These are phyloP conservation scores for Dryomyza anilis DNA, from an alignment of 2,888 invertebrate genomes.

Conservation along the genomic window DNA sequence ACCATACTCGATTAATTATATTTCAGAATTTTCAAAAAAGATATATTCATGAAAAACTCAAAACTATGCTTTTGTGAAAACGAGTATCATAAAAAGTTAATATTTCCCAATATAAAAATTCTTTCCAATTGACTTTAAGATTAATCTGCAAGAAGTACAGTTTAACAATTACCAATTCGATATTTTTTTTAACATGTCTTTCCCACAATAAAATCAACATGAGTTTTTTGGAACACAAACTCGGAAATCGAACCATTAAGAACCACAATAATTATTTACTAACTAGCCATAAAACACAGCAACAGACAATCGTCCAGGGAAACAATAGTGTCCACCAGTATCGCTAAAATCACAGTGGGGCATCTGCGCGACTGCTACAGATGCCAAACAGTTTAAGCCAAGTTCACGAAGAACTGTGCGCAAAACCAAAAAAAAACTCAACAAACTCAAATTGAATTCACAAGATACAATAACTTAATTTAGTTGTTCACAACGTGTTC, in stretches of 20 bases:
- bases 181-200: background rate
- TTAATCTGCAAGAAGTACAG: too few species aligned
- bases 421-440: too few species aligned
- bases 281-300: conserved; percentile 12
- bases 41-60: too few species aligned
- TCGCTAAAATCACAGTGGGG: conserved; percentile 4
- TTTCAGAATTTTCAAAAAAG: too few species aligned
- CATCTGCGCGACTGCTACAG: background rate
- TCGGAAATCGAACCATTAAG: background rate
- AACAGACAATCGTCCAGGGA: background rate
- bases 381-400: background rate
- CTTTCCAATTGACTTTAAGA: too few species aligned
- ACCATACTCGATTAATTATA: too few species aligned
- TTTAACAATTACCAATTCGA: background rate
- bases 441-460: too few species aligned
- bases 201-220: background rate
- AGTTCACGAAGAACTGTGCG: background rate
- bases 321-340: conserved; percentile 5
- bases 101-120: too few species aligned
- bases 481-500: conserved; percentile 17
- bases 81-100: too few species aligned
- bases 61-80: too few species aligned
- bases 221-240: conserved; percentile 1
- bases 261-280: conserved; percentile 12
- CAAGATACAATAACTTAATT: conserved; percentile 23